Percentiles rank a stretch among this genome's conserved stretches.
Evolutionary conservation across 2,113 vertebrate species (phyloP).

Genomic region (Myotis lucifugus): DNA sequence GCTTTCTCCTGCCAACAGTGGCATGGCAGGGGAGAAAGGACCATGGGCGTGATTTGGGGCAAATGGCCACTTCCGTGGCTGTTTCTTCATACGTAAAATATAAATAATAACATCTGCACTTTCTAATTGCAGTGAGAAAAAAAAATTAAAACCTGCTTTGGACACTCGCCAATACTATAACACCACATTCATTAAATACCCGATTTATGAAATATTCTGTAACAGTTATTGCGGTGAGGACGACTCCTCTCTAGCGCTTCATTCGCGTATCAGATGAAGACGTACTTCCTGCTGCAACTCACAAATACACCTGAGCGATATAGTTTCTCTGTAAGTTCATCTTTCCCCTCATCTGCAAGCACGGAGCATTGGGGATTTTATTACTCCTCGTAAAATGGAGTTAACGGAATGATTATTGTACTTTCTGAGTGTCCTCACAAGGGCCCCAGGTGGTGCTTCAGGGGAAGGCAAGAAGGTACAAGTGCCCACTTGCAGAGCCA

Average conservation of each 20-base stretch:
- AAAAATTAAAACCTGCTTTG: neutral
- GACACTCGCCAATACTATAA: neutral
- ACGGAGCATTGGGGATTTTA: neutral
- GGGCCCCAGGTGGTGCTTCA: neutral
- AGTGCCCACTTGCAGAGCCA: neutral
- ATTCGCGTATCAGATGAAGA: neutral
- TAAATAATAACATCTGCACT: neutral
- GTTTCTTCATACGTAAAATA: neutral
- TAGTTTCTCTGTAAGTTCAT: neutral
- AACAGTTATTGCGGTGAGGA: neutral
- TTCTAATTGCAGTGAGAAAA: neutral
- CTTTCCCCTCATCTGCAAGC: too few relatives aligned
- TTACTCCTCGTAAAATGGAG: neutral
- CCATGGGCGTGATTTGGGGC: accelerated
- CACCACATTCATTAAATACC: neutral
- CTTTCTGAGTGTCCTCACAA: neutral
- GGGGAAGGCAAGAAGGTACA: accelerated
- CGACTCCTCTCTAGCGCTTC: neutral
- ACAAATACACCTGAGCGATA: neutral
- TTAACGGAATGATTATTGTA: neutral
- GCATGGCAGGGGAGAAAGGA: accelerated
- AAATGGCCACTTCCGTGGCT: neutral
- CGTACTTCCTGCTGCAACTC: neutral
- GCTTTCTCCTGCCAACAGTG: neutral
- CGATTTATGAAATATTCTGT: neutral